A percentile compares a stretch with the other conserved stretches of the same genome.
phyloP scores from a whole-genome alignment of 2,888 invertebrate species.

The Catocala nupta region DNA sequence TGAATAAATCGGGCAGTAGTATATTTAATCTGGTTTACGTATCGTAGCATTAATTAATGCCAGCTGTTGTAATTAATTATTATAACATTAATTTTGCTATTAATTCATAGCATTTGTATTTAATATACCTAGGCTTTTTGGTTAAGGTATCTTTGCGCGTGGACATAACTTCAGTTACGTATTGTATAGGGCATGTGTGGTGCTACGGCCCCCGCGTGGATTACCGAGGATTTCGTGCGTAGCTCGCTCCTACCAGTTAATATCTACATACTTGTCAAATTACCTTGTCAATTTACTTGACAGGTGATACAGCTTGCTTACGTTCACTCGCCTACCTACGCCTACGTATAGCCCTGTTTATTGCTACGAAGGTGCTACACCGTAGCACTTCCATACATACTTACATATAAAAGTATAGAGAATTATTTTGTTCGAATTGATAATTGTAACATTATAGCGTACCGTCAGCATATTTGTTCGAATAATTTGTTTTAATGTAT shows the following conservation, averaged over 20 bases:
- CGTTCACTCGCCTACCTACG: slow-evolving; percentile 18
- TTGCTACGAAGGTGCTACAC: slow-evolving; percentile 49
- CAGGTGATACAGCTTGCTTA: slow-evolving; percentile 37
- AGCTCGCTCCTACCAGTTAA: slow-evolving; percentile 43
- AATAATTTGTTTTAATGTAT: too few species aligned
- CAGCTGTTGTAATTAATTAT: too few species aligned
- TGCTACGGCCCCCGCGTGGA: slow-evolving; percentile 62
- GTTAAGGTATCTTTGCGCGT: too few species aligned
- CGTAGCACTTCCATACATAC: slow-evolving; percentile 34
- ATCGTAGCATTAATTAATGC: too few species aligned
- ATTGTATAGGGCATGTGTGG: slow-evolving; percentile 63
- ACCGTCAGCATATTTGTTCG: too few species aligned
- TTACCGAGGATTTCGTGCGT: slow-evolving; percentile 47
- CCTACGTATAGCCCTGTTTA: slow-evolving; percentile 30
- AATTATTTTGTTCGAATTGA: background rate
- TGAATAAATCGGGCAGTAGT: too few species aligned
- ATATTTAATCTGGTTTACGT: too few species aligned
- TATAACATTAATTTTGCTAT: too few species aligned
- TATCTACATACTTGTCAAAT: slow-evolving; percentile 53
- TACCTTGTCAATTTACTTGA: slow-evolving; percentile 50
- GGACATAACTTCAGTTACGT: too few species aligned
- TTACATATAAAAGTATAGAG: background rate
- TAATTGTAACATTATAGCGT: background rate
- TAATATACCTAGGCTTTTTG: too few species aligned
- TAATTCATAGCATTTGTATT: too few species aligned